Evolutionary conservation across 2,888 invertebrate species (phyloP).

Genomic region (Nowickia ferox): DNA sequence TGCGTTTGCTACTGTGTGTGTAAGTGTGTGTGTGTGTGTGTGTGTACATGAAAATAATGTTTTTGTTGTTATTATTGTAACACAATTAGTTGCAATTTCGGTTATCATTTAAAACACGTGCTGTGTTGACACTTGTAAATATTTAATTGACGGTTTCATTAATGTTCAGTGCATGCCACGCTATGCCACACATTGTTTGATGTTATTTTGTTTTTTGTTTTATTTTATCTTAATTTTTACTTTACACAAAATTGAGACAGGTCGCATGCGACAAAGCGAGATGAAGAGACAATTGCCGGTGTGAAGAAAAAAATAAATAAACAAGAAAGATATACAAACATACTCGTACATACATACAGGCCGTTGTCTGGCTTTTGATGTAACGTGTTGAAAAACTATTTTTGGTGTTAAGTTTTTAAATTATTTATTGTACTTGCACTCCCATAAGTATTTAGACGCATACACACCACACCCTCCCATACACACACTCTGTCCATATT

Average conservation of each 20-base stretch:
- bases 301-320: slow-evolving; percentile 15
- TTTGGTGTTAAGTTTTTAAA: slow-evolving; percentile 61
- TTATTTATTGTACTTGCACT: slow-evolving; percentile 49
- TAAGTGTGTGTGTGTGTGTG: neutral
- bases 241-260: slow-evolving; percentile 17
- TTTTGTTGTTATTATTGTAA: slow-evolving; percentile 46
- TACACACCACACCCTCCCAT: neutral
- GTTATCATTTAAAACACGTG: slow-evolving; percentile 73
- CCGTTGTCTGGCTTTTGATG: slow-evolving; percentile 53
- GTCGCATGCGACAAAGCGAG: slow-evolving; percentile 13
- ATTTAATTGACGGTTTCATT: slow-evolving; percentile 72
- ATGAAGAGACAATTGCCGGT: slow-evolving; percentile 34
- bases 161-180: slow-evolving; percentile 69
- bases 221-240: slow-evolving; percentile 17
- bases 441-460: neutral
- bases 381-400: slow-evolving; percentile 61
- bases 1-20: neutral
- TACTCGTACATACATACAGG: slow-evolving; percentile 5
- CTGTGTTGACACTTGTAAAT: slow-evolving; percentile 73
- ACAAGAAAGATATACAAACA: neutral
- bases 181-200: slow-evolving; percentile 67
- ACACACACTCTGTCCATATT: neutral
- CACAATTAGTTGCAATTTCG: slow-evolving; percentile 72
- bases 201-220: slow-evolving; percentile 25
- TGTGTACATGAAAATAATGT: slow-evolving; percentile 1